Evolutionary conservation across 2,888 invertebrate genomes (phyloP).

Genomic region (Odontocolon sp.): DNA sequence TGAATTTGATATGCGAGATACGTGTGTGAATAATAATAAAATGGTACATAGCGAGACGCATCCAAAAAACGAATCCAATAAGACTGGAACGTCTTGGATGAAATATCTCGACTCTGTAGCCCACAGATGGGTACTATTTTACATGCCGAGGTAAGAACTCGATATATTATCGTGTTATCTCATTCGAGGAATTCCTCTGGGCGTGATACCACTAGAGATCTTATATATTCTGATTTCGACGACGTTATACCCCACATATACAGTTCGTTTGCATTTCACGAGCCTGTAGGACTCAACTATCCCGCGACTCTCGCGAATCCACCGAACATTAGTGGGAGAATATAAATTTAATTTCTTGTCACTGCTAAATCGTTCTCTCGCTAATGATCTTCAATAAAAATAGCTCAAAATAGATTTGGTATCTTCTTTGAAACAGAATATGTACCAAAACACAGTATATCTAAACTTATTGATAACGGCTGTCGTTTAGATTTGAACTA

Average conservation of each 20-base stretch:
- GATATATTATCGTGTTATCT: slow-evolving; percentile 71
- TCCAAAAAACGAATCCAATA: slow-evolving; percentile 62
- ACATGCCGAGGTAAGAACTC: slow-evolving; percentile 66
- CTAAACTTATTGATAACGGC: no score
- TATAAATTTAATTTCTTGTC: slow-evolving; percentile 33
- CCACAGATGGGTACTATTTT: slow-evolving; percentile 67
- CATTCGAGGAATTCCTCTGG: slow-evolving; percentile 67
- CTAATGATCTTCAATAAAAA: background rate
- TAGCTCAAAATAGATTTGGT: no score
- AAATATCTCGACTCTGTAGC: slow-evolving; percentile 62
- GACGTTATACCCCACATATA: slow-evolving; percentile 18
- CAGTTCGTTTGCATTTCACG: background rate
- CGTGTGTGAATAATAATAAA: slow-evolving; percentile 52
- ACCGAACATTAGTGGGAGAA: background rate
- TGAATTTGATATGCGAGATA: slow-evolving; percentile 54
- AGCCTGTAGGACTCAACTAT: background rate
- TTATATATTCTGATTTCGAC: slow-evolving; percentile 61
- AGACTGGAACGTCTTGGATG: slow-evolving; percentile 57
- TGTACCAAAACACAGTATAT: no score
- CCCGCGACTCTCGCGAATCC: background rate
- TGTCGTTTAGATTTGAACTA: background rate
- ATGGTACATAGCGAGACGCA: slow-evolving; percentile 54
- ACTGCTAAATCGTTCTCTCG: background rate
- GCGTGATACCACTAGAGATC: slow-evolving; percentile 60
- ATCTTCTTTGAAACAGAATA: no score